Base-by-base conservation (phyloP, 2,797 vertebrate genomes). In the Phoeniculus purpureus region DNA sequence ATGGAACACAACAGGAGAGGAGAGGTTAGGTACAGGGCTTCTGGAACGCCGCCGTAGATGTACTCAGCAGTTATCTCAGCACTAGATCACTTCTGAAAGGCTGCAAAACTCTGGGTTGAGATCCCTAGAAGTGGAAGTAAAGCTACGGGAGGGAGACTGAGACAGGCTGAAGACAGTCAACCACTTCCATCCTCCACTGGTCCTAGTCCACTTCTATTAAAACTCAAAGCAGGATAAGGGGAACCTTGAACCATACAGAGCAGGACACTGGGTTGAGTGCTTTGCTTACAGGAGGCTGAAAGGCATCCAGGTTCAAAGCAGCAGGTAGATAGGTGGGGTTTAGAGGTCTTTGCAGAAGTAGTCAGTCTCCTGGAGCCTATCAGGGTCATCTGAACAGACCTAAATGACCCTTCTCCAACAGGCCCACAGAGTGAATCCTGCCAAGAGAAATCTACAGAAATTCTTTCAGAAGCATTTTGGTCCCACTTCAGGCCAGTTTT, bases 11-110 rank as follows among this genome's bases (percentile, higher is more conserved):
- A 18, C 31, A 75, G 55, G 29, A 81, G 79, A 85, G 32, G 67
- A 90, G 75, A 90, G 47, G 56, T 56, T 59, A 66, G 90, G 55
- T 17, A 62, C 40, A 70, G 80, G 76, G 27, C 74, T 89, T 40
- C 87, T 37, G 51, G 75, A 81, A 70, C 0, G 0, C 12, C 64
- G n/a, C 15, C 20, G 45, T 10, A 65, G n/a, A 73, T 40, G 40
- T 9, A n/a, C 34, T 60, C 0, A 0, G 12, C 29, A 70, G 31
- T 26, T 59, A 32, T 5, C 67, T 60, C 56, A 3, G 15, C 4
- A 26, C 54, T 70, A 27, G 66, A 91, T 12, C 56, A 2, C 37
- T 77, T 85, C n/a, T 27, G 23, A 48, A 76, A 67, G 23, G 29
- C 51, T 74, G 20, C 12, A 34, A 55, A 55, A 66, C 19, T 27